phyloP scores from a whole-genome alignment of 1,140 invertebrate species.

The Platorchestia sp. region DNA sequence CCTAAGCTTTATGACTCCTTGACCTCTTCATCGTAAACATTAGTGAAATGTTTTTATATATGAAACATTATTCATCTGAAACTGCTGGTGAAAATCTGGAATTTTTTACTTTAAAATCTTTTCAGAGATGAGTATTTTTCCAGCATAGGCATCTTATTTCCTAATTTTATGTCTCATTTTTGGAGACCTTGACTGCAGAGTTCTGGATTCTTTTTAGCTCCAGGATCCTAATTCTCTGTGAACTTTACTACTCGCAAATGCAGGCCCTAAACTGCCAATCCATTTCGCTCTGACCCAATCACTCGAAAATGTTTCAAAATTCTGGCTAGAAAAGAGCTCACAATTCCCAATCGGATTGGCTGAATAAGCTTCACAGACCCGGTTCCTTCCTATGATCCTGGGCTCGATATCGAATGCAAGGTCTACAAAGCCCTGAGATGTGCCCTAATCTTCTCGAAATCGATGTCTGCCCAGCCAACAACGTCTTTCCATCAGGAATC shows the following conservation, averaged over 20 bases:
- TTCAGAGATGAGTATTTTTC: background rate
- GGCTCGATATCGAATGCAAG: constrained; percentile 27
- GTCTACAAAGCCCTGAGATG: constrained; percentile 27
- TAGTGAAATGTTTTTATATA: no score
- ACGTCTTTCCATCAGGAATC: background rate
- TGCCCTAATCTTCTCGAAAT: constrained; percentile 16
- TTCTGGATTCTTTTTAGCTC: background rate
- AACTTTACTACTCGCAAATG: background rate
- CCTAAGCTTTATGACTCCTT: no score
- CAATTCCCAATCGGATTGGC: background rate
- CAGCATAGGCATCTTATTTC: background rate
- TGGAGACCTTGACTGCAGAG: background rate
- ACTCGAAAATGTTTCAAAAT: background rate
- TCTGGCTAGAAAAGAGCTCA: background rate
- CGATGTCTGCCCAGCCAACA: background rate
- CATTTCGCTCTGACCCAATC: background rate
- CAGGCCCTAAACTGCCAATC: background rate
- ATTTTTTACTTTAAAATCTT: background rate
- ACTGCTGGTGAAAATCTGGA: background rate
- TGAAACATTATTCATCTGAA: background rate
- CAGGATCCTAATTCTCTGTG: background rate
- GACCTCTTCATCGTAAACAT: no score
- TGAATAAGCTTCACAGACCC: background rate
- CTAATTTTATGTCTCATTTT: background rate
- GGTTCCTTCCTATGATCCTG: background rate